Base-by-base conservation (phyloP, 2,113 vertebrate species). In the Dicaeum eximium region DNA sequence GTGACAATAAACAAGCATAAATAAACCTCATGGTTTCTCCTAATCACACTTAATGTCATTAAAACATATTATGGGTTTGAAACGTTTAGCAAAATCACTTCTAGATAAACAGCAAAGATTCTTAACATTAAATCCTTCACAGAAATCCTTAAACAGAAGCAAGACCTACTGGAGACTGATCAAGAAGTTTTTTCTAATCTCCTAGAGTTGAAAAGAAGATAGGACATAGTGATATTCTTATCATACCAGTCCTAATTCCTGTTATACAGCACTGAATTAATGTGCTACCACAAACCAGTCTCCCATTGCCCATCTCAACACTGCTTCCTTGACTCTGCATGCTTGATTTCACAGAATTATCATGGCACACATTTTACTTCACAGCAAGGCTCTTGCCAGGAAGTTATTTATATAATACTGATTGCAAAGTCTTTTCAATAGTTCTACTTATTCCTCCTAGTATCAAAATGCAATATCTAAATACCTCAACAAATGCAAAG, bases 401-500 rank as follows among this genome's bases (percentile, higher is more conserved):
- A 92, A 66, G 31, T 25, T 53, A 81, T 16, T 86, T 81, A 67
- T 31, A 28, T 28, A 53, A 67, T 16, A 48, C 11, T 44, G 42
- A 82, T 37, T 44, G 22, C 17, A 60, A 62, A 40, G 14, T 31
- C 25, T 90, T 75, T 58, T 51, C 77, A 73, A 70, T 58, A 21
- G 4, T 90, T 38, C 66, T 83, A 38, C 38, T 61, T 51, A 57
- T 14, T 77, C 50, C 37, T 87, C 50, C 48, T 22, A 77, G 50
- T 22, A 85, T 40, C 45, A 91, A 82, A 95, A 94, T 9, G 9
- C 11, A 82, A 86, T 86, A 57, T 66, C 37, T 79, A 78, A 94
- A 97, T 98, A 99, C 99, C 99, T 99, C 99, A 47, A 99, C 99
- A 97, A 99, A 99, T 54, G 99, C 98, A 90, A 99, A 99, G 58